A percentile compares a stretch with the other conserved stretches of the same genome.
phyloP scores from a whole-genome alignment of 2,797 vertebrate genomes.

The Mus minutoides region DNA sequence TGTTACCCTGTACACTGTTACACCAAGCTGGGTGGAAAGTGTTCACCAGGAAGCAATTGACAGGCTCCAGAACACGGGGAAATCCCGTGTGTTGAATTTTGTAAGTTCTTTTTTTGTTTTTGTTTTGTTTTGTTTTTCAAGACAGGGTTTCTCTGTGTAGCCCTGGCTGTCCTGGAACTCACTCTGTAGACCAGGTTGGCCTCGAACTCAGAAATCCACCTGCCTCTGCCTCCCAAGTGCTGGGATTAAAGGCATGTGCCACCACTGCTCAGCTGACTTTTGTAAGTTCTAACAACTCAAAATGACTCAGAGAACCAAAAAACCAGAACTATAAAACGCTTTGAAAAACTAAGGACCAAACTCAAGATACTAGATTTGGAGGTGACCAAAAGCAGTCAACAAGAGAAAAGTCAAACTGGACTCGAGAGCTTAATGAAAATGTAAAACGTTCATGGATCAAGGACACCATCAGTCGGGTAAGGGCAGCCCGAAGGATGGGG shows the following conservation, averaged over 20 bases:
- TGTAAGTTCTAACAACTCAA: background rate
- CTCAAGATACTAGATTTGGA: background rate
- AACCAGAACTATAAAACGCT: background rate
- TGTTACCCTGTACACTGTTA: background rate
- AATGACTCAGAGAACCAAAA: background rate
- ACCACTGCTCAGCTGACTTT: no score
- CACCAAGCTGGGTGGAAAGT: background rate
- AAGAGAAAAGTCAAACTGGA: background rate
- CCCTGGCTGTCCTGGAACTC: no score
- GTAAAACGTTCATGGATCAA: background rate
- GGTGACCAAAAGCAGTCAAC: background rate
- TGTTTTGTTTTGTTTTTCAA: no score
- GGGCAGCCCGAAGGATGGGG: background rate
- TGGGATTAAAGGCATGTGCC: no score
- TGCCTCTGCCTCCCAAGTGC: no score
- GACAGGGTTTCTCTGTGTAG: no score
- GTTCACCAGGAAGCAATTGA: background rate
- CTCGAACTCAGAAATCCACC: no score
- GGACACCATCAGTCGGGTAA: background rate
- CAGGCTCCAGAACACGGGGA: background rate
- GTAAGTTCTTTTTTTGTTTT: no score
- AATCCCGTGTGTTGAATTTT: background rate
- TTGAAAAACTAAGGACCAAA: background rate
- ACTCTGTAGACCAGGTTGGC: no score
- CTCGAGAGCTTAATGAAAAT: background rate